Evolutionary conservation across 2,797 vertebrate species (phyloP), one percentile per base, ranked within the genome.

Genomic region (Spinibarbus caldwelli): DNA sequence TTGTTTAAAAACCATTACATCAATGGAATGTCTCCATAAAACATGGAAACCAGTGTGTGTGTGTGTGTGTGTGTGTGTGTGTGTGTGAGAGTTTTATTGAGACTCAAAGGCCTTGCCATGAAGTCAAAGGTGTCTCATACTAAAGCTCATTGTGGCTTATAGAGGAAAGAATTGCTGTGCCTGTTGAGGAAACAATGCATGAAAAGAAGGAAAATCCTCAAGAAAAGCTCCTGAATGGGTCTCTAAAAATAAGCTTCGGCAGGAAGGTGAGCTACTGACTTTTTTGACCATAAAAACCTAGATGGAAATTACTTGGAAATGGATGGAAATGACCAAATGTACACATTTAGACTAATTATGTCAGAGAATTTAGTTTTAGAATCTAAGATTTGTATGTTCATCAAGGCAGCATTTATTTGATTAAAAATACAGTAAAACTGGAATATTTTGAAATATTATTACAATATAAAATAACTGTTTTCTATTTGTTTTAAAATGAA

Each of bases 221-320:
- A 94, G 94, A 91, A 90, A 92, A 93, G 94, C 62, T 88, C 92
- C 83, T 91, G 92, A 95, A 95, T 94, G 92, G 94, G 90, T 91
- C 88, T 86, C 95, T 95, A 96, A 96, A 96, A 96, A 96, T 96
- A 96, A 88, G 86, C 79, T 62, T 77, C 12, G 68, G 41, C 91
- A 92, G 95, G 95, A 95, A 95, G 93, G 89, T 86, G 66, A 93
- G 89, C 89, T 15, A 15, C 34, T 70, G 36, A 66, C 41, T 31
- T 45, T 45, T 75, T 2, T 64, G 41, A 26, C 57, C 41, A 36
- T 26, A 64, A 77, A 57, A 82, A 73, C 71, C 54, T 36, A 19
- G 19, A 19, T 75, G 71, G 70, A 73, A 82, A 64, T 72, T 38
- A 72, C 70, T 76, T 29, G 17, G 17, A 36, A 54, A 38, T n/a